These are phyloP conservation scores for Glomeris marginata DNA, from an alignment of 2,888 invertebrate species.

Conservation along the genomic window DNA sequence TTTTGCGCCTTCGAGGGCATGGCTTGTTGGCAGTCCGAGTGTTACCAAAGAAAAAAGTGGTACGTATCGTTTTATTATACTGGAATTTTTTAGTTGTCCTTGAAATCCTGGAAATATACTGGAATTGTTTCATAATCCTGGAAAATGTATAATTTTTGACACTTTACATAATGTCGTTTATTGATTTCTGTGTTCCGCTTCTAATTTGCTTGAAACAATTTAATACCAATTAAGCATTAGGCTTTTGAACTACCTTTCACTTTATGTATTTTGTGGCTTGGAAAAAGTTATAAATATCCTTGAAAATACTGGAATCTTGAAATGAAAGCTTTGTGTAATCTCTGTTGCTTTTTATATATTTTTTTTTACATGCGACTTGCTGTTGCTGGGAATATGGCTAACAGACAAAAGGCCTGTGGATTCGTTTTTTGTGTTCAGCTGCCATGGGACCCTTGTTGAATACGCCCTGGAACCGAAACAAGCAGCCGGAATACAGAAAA, in stretches of 20 bases:
- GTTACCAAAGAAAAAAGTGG: constrained; percentile 23
- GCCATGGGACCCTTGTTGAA: constrained; percentile 72
- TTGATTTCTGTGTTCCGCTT: too few species aligned
- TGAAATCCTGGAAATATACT: too few species aligned
- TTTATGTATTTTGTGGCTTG: background rate
- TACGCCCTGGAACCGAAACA: constrained; percentile 70
- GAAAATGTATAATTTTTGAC: too few species aligned
- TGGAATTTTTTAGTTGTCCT: background rate
- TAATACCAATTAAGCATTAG: too few species aligned
- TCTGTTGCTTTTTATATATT: background rate
- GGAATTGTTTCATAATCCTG: too few species aligned
- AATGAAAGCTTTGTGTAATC: background rate
- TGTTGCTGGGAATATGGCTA: too few species aligned
- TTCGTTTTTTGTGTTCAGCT: constrained; percentile 78
- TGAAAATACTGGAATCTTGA: too few species aligned
- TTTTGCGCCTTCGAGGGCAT: constrained; percentile 59
- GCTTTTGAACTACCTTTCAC: background rate
- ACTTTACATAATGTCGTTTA: too few species aligned
- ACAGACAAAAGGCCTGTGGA: constrained; percentile 45
- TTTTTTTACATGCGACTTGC: too few species aligned
- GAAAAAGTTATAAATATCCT: too few species aligned
- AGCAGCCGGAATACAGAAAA: constrained; percentile 52
- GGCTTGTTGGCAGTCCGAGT: constrained; percentile 41
- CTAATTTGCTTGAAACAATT: too few species aligned
- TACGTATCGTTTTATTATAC: constrained; percentile 8